Evolutionary conservation across 2,113 vertebrate species (phyloP), one percentile per base, ranked within the genome.

Genomic region (Phocoena sinus): DNA sequence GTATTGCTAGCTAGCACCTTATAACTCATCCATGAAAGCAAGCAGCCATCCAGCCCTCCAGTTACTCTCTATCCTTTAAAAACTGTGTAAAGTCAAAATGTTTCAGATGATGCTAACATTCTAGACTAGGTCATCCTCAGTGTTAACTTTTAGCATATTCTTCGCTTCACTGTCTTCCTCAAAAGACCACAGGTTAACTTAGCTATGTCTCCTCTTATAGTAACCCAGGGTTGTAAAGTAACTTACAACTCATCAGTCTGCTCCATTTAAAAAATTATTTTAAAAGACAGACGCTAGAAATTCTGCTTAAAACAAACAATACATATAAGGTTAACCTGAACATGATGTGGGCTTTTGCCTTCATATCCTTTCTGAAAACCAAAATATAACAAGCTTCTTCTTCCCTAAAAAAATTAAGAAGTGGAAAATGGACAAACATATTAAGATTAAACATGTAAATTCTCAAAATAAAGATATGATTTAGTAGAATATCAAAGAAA

Each of bases 371-470:
- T 74, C 74, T 68, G 56, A 79, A 97, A 92, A 89, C 3, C 14
- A 84, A 80, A 44, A 77, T 50, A 25, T 36, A 85, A 50, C 33
- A 81, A 60, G 47, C 36, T 87, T 56, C 36, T 92, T 73, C 81
- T 81, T 86, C 7, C 58, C 77, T 31, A 73, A 63, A 80, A 87
- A 90, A 53, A 67, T 65, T 17, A 80, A 89, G 53, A 92, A 94
- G 81, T 58, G 13, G 13, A 77, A 97, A 84, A 73, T n/a, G 9
- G 70, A 47, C 56, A 90, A 70, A 86, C 14, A 47, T 36, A 62
- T 53, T 63, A 85, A 92, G 93, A 90, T 47, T 67, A 97, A 73
- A 56, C 62, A 62, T 36, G 47, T 44, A 92, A 68, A 88, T 94
- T 58, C 41, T 74, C 65, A 74, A 92, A 73, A 63, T 26, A 65